phyloP scores from a whole-genome alignment of 2,888 invertebrate genomes.

The Icerya purchasi region DNA sequence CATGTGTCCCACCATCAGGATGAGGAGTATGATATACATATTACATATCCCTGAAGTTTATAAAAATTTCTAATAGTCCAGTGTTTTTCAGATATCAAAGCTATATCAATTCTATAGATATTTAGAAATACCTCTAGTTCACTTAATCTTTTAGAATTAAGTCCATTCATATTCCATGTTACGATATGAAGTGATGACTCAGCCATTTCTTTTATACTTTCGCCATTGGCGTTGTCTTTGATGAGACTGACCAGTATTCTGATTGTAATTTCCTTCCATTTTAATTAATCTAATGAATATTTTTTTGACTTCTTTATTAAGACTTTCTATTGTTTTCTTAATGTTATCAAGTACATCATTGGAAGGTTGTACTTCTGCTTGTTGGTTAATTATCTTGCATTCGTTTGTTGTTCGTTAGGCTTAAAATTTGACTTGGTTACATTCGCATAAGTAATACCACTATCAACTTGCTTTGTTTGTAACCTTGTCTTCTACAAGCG shows the following conservation, averaged over 20 bases:
- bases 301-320: not conserved
- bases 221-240: no score
- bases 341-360: not conserved
- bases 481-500: not conserved
- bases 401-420: not conserved
- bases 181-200: no score
- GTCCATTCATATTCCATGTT: not conserved
- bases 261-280: not conserved
- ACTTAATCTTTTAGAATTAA: not conserved
- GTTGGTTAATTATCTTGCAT: not conserved
- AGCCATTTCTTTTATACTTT: no score
- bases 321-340: not conserved
- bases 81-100: not conserved
- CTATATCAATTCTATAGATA: not conserved
- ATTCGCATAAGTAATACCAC: not conserved
- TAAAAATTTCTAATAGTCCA: not conserved
- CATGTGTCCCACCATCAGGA: no score
- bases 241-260: not conserved
- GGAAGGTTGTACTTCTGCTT: not conserved
- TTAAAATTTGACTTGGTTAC: not conserved
- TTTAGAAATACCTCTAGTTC: not conserved
- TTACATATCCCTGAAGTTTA: not conserved
- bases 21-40: no score
- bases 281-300: not conserved
- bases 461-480: not conserved